These are phyloP conservation scores for Ectemnius lituratus DNA, from an alignment of 2,888 invertebrate species.

Conservation along the genomic window DNA sequence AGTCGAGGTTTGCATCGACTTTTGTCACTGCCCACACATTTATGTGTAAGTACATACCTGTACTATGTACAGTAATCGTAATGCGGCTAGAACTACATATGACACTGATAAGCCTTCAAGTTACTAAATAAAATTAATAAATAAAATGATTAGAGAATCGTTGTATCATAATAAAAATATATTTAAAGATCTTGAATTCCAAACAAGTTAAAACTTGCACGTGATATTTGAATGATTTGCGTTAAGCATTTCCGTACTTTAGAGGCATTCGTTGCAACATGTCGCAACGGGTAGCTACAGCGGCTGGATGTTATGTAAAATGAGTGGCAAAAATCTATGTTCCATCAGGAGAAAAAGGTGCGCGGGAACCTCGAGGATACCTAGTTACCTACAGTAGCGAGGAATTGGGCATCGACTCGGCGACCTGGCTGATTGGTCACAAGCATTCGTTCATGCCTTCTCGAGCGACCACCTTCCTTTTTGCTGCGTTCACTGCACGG, in stretches of 20 bases:
- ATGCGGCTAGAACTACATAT: no score
- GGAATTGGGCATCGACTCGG: slow-evolving; percentile 64
- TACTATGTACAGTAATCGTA: not conserved
- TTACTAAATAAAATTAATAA: no score
- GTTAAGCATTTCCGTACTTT: no score
- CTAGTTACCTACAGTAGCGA: slow-evolving; percentile 66
- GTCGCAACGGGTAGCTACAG: slow-evolving; percentile 58
- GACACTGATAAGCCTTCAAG: no score
- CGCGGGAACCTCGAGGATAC: slow-evolving; percentile 53
- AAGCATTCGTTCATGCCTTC: slow-evolving; percentile 62
- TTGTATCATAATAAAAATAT: no score
- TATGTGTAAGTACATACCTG: not conserved
- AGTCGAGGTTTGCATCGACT: slow-evolving; percentile 11
- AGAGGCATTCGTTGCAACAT: slow-evolving; percentile 29
- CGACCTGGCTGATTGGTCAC: slow-evolving; percentile 66
- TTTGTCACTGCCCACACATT: slow-evolving; percentile 19
- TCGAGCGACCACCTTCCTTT: slow-evolving; percentile 48
- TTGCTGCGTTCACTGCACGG: slow-evolving; percentile 34
- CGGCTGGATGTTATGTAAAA: slow-evolving; percentile 66
- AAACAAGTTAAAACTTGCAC: no score
- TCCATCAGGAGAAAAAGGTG: slow-evolving; percentile 47
- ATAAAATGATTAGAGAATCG: no score
- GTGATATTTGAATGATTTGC: no score
- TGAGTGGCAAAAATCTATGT: slow-evolving; percentile 59
- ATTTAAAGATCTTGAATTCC: no score